Percentiles rank a stretch among this genome's conserved stretches.
phyloP scores from a whole-genome alignment of 1,140 invertebrate genomes.

The Brachystomella parvula region DNA sequence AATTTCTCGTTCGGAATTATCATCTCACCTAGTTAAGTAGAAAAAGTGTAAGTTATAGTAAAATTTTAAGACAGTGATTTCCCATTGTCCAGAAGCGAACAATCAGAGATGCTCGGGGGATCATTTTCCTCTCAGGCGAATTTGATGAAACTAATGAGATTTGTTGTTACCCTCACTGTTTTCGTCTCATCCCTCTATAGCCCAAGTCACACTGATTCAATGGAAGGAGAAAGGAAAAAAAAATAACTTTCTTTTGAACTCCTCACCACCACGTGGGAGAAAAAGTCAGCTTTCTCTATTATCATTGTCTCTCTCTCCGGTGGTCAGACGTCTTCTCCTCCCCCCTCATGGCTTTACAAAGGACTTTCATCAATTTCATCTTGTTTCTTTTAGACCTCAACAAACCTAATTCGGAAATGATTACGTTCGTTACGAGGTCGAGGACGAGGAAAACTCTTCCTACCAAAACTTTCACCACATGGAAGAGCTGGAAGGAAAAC shows the following conservation, averaged over 20 bases:
- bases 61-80: neutral
- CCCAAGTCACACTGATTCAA: neutral
- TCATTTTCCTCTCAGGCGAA: constrained; percentile 14
- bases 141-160: constrained; percentile 37
- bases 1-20: constrained; percentile 75
- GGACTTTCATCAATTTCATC: constrained; percentile 22
- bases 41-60: neutral
- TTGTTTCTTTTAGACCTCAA: constrained; percentile 13
- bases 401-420: constrained; percentile 36
- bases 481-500: neutral
- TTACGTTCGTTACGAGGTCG: constrained; percentile 19
- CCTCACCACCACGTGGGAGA: constrained; percentile 6
- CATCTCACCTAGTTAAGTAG: constrained; percentile 60
- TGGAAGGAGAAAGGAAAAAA: constrained; percentile 6
- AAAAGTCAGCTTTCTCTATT: constrained; percentile 18
- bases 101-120: neutral
- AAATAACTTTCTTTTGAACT: neutral
- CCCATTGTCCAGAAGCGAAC: neutral
- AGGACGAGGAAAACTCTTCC: neutral
- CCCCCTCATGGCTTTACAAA: neutral
- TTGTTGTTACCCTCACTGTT: neutral
- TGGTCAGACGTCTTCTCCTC: neutral
- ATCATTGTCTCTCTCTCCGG: constrained; percentile 10
- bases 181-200: neutral
- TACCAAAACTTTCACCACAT: neutral